phyloP scores from a whole-genome alignment of 2,888 invertebrate genomes.

The Trisateles emortualis region DNA sequence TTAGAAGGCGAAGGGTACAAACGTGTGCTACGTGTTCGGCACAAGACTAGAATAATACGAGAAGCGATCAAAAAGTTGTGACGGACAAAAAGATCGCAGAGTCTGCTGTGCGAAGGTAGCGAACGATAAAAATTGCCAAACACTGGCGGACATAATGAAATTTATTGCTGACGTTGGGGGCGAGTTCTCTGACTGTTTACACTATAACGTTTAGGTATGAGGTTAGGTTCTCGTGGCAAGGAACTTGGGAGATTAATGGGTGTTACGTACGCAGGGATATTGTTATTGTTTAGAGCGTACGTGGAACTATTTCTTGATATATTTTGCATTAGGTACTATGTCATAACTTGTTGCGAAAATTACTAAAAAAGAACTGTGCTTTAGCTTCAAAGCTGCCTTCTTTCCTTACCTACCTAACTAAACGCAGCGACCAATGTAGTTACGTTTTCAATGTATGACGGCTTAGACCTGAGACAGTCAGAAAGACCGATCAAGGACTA shows the following conservation, averaged over 20 bases:
- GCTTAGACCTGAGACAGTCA: no score
- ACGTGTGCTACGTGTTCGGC: conserved; percentile 31
- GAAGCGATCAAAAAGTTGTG: conserved; percentile 16
- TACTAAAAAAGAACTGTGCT: no score
- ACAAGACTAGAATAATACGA: conserved; percentile 30
- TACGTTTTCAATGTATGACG: no score
- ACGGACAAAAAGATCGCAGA: conserved; percentile 12
- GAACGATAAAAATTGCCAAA: conserved; percentile 30
- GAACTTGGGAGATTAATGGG: conserved; percentile 12
- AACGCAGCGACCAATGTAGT: no score
- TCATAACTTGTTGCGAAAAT: no score
- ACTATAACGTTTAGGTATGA: conserved; percentile 11
- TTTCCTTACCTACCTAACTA: no score
- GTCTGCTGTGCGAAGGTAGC: conserved; percentile 17
- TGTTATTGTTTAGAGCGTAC: neutral
- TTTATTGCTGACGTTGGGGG: conserved; percentile 27
- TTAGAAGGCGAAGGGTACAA: conserved; percentile 13
- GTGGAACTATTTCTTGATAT: conserved; percentile 5
- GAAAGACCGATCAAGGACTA: no score
- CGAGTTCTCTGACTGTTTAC: conserved; percentile 7
- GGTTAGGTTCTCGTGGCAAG: conserved; percentile 8
- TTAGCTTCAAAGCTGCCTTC: no score
- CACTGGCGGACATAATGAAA: conserved; percentile 27
- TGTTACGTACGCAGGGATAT: conserved; percentile 9
- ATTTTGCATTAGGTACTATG: conserved; percentile 4